Conservation (phyloP, 2,797 vertebrate species). For the Neosilurus mollespiculum region DNA sequence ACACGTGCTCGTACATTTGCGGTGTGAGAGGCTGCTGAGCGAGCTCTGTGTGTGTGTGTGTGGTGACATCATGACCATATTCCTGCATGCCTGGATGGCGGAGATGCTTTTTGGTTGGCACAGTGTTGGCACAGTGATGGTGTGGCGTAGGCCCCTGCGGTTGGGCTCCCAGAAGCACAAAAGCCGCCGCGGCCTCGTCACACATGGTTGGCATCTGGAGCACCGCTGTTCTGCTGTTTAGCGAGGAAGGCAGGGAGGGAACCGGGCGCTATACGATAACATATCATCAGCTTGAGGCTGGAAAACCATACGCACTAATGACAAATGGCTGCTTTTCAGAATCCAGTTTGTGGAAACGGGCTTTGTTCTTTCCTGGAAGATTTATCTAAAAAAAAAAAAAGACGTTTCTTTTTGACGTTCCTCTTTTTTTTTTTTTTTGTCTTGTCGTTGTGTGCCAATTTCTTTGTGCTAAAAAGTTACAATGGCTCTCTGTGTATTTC, state of each 20-base stretch:
- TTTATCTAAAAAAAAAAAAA: background rate
- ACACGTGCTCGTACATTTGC: slow-evolving; percentile 68
- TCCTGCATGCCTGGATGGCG: slow-evolving; percentile 62
- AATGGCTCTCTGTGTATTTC: slow-evolving; percentile 81
- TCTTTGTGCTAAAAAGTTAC: slow-evolving; percentile 66
- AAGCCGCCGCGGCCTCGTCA: slow-evolving; percentile 69
- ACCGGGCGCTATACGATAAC: slow-evolving; percentile 81
- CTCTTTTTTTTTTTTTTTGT: slow-evolving; percentile 35
- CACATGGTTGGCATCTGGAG: slow-evolving; percentile 78
- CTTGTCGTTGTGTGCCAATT: slow-evolving; percentile 53
- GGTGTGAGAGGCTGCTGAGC: slow-evolving; percentile 69
- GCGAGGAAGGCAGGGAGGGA: slow-evolving; percentile 42
- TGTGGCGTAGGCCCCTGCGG: slow-evolving; percentile 64
- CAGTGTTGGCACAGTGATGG: slow-evolving; percentile 13
- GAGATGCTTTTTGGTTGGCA: slow-evolving; percentile 15
- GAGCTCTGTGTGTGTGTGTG: slow-evolving; percentile 55
- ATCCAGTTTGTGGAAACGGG: slow-evolving; percentile 50
- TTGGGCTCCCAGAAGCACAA: slow-evolving; percentile 64
- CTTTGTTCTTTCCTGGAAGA: slow-evolving; percentile 55
- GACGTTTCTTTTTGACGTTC: slow-evolving; percentile 41
- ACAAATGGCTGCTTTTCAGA: slow-evolving; percentile 72
- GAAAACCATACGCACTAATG: slow-evolving; percentile 74
- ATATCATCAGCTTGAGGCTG: slow-evolving; percentile 80
- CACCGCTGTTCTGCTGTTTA: slow-evolving; percentile 63
- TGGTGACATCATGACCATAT: slow-evolving; percentile 79